Evolutionary conservation across 2,797 vertebrate genomes (phyloP), one percentile per base, ranked within the genome.

Genomic region (Sebastes glaucus): DNA sequence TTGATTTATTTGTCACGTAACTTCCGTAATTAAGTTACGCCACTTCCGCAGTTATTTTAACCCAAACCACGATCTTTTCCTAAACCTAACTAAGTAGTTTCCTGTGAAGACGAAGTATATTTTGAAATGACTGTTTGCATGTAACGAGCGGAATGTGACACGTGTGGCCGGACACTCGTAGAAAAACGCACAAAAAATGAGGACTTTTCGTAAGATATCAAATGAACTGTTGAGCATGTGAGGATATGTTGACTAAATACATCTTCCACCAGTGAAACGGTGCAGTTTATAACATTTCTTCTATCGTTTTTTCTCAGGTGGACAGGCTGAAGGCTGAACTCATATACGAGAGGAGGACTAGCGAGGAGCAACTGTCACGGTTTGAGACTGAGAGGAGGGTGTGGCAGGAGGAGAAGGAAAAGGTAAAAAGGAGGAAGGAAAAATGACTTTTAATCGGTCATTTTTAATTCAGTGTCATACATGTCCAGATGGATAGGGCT

Each of bases 401-500:
- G 20, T 99, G 99, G 99, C 98, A 98, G 85, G 97, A 97, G 0
- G 99, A 99, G 92, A 99, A 99, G 89, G 97, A 99, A 87, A 97
- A 98, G 91, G 99, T 95, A 80, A 67, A 42, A 38, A 30, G 2
- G 4, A 25, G 2, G 14, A 72, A 30, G 28, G 16, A 32, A 23
- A 30, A 18, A 32, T 28, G 2, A 35, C 30, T 57, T n/a, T 68
- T 3, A 25, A 20, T 42, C 2, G 3, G 20, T 46, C 14, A 32
- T 49, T 67, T 69, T 63, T 20, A 46, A 46, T 65, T 62, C 72
- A 60, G 23, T 46, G 20, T 28, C 13, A 57, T 14, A 30, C 9
- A 25, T n/a, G 11, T n/a, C 4, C 2, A 53, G 11, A 27, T 63
- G 20, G 49, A 53, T n/a, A 53, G 49, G 0, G 49, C 20, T 53